Conservation (phyloP, 1,140 invertebrate species). For the Drosophila yakuba region DNA sequence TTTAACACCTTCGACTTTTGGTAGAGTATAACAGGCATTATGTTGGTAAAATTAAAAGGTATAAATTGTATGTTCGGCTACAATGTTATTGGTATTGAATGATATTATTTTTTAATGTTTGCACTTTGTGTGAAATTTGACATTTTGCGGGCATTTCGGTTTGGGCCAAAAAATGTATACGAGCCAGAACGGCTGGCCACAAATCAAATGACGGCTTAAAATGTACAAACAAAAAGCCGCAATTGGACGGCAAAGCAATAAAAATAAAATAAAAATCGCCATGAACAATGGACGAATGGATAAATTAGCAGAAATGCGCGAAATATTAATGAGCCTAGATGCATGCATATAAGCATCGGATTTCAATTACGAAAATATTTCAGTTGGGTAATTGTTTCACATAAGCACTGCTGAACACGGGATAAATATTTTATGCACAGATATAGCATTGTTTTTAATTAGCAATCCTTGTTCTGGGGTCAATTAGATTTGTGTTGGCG, state of each 20-base stretch:
- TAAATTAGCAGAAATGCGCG: constrained; percentile 60
- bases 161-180: constrained; percentile 50
- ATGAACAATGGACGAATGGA: constrained; percentile 43
- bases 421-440: constrained; percentile 40
- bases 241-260: constrained; percentile 44
- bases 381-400: constrained; percentile 47
- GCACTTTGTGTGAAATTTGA: constrained; percentile 62
- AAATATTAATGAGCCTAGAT: constrained; percentile 61
- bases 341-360: constrained; percentile 32
- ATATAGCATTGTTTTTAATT: constrained; percentile 56
- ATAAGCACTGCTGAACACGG: constrained; percentile 22
- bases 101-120: constrained; percentile 38
- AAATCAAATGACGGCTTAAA: constrained; percentile 62
- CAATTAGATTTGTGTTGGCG: constrained; percentile 41
- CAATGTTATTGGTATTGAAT: constrained; percentile 21
- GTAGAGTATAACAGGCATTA: not conserved
- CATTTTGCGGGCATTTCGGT: constrained; percentile 62
- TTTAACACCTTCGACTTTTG: not conserved
- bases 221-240: constrained; percentile 39
- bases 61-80: constrained; percentile 10
- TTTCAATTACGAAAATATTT: constrained; percentile 63
- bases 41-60: constrained; percentile 38
- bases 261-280: constrained; percentile 36
- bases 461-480: constrained; percentile 34
- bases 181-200: constrained; percentile 42